A percentile compares a stretch with the other conserved stretches of the same genome.
phyloP scores from a whole-genome alignment of 2,113 vertebrate species.

The Dascyllus trimaculatus region DNA sequence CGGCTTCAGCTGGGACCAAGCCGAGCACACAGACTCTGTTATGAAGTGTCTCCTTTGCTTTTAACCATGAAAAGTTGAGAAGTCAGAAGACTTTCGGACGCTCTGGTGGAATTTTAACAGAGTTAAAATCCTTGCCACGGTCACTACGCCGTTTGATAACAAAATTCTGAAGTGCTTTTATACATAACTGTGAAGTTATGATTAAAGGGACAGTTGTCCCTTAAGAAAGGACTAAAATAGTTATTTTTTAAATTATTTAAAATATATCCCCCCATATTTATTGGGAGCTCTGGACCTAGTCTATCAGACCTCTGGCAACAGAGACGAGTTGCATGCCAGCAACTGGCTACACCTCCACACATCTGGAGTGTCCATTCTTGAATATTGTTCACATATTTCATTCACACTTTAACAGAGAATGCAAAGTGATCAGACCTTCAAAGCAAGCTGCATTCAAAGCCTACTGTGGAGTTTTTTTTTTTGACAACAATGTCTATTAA shows the following conservation, averaged over 20 bases:
- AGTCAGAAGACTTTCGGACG: constrained; percentile 27
- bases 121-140: constrained; percentile 33
- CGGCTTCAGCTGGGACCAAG: constrained; percentile 44
- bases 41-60: constrained; percentile 53
- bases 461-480: constrained; percentile 16
- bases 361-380: constrained; percentile 21
- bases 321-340: constrained; percentile 28
- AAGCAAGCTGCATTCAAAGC: constrained; percentile 51
- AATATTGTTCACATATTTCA: constrained; percentile 36
- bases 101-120: constrained; percentile 34
- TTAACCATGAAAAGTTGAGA: constrained; percentile 32
- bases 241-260: constrained; percentile 67
- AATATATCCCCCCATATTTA: constrained; percentile 70
- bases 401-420: constrained; percentile 27
- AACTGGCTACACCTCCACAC: constrained; percentile 21
- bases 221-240: constrained; percentile 63
- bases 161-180: constrained; percentile 61
- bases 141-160: constrained; percentile 42
- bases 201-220: constrained; percentile 39
- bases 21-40: constrained; percentile 38
- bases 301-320: constrained; percentile 45
- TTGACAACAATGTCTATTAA: constrained; percentile 16
- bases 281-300: constrained; percentile 61
- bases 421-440: constrained; percentile 32
- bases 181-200: constrained; percentile 45